phyloP scores from a whole-genome alignment of 35 echinoderm and acorn worm genomes.

The Apostichopus parvimensis region DNA sequence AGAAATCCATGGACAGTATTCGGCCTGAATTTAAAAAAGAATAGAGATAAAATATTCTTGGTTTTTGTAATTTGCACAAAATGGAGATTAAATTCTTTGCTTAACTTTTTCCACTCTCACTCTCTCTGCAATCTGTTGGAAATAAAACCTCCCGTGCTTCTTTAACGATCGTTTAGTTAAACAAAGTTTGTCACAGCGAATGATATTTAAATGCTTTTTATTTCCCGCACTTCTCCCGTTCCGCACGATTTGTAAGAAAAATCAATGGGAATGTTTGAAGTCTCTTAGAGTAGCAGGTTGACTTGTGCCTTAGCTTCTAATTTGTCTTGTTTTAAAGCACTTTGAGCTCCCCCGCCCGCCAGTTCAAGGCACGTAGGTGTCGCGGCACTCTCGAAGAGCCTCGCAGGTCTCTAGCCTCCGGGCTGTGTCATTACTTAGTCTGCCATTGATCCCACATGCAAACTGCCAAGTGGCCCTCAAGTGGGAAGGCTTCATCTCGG shows the following conservation, averaged over 20 bases:
- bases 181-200: no score
- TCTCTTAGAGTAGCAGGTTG: background rate
- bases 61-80: no score
- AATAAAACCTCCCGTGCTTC: no score
- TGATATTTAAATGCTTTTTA: background rate
- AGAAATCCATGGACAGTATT: no score
- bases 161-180: no score
- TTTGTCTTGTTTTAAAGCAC: background rate
- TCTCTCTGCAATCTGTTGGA: no score
- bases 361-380: background rate
- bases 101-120: no score
- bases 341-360: background rate
- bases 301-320: background rate
- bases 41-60: no score
- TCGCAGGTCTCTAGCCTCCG: background rate
- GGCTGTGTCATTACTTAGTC: constrained; percentile 14
- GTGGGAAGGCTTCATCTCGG: constrained; percentile 12
- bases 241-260: background rate
- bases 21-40: no score
- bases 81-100: no score
- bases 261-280: background rate
- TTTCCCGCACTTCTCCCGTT: background rate
- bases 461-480: constrained; percentile 22
- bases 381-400: background rate
- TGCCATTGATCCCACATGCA: constrained; percentile 29